Conservation (phyloP, 2,888 invertebrate species). For the Drosophila subsilvestris region DNA sequence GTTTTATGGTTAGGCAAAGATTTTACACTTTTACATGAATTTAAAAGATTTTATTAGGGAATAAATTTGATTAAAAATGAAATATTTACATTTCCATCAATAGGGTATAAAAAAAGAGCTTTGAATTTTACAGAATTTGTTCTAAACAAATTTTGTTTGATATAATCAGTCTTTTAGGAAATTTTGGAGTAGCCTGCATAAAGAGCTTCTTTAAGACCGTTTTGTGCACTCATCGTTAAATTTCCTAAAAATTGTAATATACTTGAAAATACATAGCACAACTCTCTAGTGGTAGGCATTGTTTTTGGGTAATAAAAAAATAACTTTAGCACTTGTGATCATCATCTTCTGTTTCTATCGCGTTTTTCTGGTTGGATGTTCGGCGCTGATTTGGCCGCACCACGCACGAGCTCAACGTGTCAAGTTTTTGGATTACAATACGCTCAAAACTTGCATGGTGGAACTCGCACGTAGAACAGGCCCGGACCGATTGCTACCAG, state of each 20-base stretch:
- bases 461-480: constrained; percentile 65
- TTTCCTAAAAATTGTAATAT: too few relatives aligned
- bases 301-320: too few relatives aligned
- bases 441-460: constrained; percentile 73
- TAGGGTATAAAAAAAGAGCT: too few relatives aligned
- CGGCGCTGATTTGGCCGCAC: constrained; percentile 11
- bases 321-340: neutral
- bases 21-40: neutral
- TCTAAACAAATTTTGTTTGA: too few relatives aligned
- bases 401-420: constrained; percentile 73
- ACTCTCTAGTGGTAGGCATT: too few relatives aligned
- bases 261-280: too few relatives aligned
- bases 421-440: constrained; percentile 69
- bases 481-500: neutral
- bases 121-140: too few relatives aligned
- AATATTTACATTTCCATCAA: too few relatives aligned
- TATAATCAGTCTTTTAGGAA: too few relatives aligned
- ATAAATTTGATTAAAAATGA: neutral
- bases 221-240: too few relatives aligned
- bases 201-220: too few relatives aligned
- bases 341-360: neutral
- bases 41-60: neutral
- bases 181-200: too few relatives aligned
- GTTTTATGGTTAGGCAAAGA: neutral
- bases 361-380: neutral